These are phyloP conservation scores for Triplophysa yarkandensis DNA, from an alignment of 2,797 vertebrate genomes.

Conservation along the genomic window DNA sequence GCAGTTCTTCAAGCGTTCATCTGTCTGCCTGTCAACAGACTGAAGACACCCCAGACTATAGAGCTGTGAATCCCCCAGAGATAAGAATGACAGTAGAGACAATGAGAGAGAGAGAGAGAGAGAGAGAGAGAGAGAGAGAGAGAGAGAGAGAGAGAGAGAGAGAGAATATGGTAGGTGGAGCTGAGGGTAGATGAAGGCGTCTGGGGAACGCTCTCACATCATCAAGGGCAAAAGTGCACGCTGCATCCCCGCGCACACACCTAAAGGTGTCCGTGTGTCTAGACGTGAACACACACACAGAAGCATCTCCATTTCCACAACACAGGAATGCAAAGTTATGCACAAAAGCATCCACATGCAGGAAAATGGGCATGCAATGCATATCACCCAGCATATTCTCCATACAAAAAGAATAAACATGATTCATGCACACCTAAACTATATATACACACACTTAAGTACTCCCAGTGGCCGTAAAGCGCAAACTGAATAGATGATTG, in stretches of 20 bases:
- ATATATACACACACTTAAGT: not conserved
- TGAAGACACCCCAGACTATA: slow-evolving; percentile 53
- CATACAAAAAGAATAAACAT: slow-evolving; percentile 19
- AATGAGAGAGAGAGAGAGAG: slow-evolving; percentile 10
- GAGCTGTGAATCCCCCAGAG: slow-evolving; percentile 43
- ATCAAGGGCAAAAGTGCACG: slow-evolving; percentile 44
- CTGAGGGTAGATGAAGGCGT: slow-evolving; percentile 33
- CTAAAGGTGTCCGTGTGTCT: slow-evolving; percentile 13
- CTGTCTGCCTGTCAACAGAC: slow-evolving; percentile 47
- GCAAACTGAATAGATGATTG: slow-evolving; percentile 38
- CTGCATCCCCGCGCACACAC: slow-evolving; percentile 33
- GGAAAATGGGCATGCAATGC: slow-evolving; percentile 9
- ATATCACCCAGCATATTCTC: slow-evolving; percentile 1
- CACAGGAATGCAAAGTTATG: slow-evolving; percentile 37
- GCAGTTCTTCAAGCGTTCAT: slow-evolving; percentile 51
- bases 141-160: slow-evolving; percentile 26
- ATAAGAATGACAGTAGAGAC: slow-evolving; percentile 37
- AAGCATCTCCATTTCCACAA: slow-evolving; percentile 11
- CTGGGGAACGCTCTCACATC: slow-evolving; percentile 41
- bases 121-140: slow-evolving; percentile 14
- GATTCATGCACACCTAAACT: slow-evolving; percentile 16
- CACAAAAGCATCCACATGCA: slow-evolving; percentile 30
- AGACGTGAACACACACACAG: slow-evolving; percentile 20
- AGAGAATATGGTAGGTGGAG: slow-evolving; percentile 20
- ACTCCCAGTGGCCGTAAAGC: slow-evolving; percentile 21